Evolutionary conservation across 1,140 invertebrate species (phyloP), one percentile per base, ranked within the genome.

Genomic region (Drosophila mojavensis): DNA sequence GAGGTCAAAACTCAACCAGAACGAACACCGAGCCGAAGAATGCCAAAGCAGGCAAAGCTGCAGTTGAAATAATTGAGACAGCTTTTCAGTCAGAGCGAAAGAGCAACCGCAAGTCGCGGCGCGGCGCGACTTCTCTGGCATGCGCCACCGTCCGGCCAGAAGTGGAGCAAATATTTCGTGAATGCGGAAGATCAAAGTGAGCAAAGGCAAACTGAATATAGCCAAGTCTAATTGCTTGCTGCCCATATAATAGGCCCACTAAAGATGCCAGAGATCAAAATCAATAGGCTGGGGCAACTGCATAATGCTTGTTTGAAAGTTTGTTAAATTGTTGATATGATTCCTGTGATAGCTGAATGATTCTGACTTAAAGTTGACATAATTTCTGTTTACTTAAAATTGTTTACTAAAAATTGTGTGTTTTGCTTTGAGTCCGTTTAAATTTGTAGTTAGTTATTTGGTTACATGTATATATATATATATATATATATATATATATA

Each of bases 1-100:
- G 61, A 65, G 82, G 84, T 89, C 83, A 72, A 53, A 64, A 51
- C 58, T 39, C 76, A 66, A 65, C 45, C 48, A 55, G 51, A 65
- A 66, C 54, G 51, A 65, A 66, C 54, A 39, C 33, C 33, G 56
- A 36, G 33, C 39, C 20, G 68, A 55, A 56, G 65, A 75, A 83
- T 79, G 61, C 63, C 39, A 66, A 78, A 81, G 60, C 68, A 41
- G 50, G 39, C 53, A 63, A 53, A 47, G 6, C 45, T 54, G 26
- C 45, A 56, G 45, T 56, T 60, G 43, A 68, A 68, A 26, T 48
- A 68, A 48, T 54, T 73, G 59, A 53, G 28, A 48, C 33, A 33
- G 5, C 33, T 45, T 47, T 59, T 11, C 26, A 17, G 10, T 17
- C 26, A 30, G n/a, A 47, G 56, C 9, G 28, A 28, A 59, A 59